phyloP scores from a whole-genome alignment of 2,113 vertebrate genomes.

The Platichthys flesus region DNA sequence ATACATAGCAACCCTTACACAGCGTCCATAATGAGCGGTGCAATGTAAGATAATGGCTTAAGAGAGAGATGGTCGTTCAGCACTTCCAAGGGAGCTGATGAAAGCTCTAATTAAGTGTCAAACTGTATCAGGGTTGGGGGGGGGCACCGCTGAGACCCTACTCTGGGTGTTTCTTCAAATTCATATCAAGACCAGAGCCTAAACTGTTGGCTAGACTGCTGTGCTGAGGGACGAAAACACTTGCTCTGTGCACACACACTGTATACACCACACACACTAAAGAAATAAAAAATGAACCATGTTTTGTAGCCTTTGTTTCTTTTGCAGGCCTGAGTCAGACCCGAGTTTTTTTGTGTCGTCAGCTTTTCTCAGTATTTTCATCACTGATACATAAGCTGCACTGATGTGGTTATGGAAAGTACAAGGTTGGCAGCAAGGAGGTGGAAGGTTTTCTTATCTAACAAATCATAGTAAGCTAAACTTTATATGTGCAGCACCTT shows the following conservation, averaged over 20 bases:
- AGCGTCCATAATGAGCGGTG: slow-evolving; percentile 70
- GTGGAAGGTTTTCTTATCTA: neutral
- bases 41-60: slow-evolving; percentile 60
- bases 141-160: slow-evolving; percentile 16
- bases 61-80: slow-evolving; percentile 67
- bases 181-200: slow-evolving; percentile 37
- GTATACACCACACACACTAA: slow-evolving; percentile 29
- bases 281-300: slow-evolving; percentile 44
- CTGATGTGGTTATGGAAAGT: neutral
- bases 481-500: too few relatives aligned
- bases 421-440: too few relatives aligned
- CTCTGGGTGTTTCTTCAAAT: slow-evolving; percentile 59
- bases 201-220: slow-evolving; percentile 34
- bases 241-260: neutral
- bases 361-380: slow-evolving; percentile 12
- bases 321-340: slow-evolving; percentile 30
- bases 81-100: slow-evolving; percentile 75
- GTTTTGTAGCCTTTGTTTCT: slow-evolving; percentile 56
- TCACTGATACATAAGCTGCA: neutral
- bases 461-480: neutral
- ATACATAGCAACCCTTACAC: slow-evolving; percentile 73
- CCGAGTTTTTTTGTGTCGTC: too few relatives aligned
- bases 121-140: slow-evolving; percentile 49
- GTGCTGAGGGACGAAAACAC: slow-evolving; percentile 34
- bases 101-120: slow-evolving; percentile 83